Base-by-base conservation (phyloP, 2,888 invertebrate genomes). In the Unio pictorum region DNA sequence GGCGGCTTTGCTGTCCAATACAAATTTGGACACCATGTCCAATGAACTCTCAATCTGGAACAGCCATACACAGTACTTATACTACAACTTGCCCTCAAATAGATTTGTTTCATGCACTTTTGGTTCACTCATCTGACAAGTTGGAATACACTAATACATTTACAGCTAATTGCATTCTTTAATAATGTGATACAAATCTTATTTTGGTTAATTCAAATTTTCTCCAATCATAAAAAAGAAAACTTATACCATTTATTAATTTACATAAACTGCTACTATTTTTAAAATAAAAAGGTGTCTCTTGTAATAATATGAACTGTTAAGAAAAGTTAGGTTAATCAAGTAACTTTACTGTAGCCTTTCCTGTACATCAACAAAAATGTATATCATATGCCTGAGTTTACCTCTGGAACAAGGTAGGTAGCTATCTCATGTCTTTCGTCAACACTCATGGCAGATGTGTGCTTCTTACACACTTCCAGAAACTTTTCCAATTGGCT, bases 401-500 rank as follows among this genome's bases (percentile, higher is more conserved):
- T 85, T 89, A 93, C 93, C 91, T 94, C 93, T 80, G 94, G 93
- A 84, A 93, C 93, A 81, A 94, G 91, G 89, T 93, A 93, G 60
- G 92, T 91, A 54, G 93, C 93, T 73, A 94, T 91, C 81, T 93
- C 93, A 73, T 92, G 91, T 79, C 93, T 90, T 83, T 93, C 93
- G 23, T 91, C 90, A 23, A 91, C 90, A 60, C 91, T 91, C 85
- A 94, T 91, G 61, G 92, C 91, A 68, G 92, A 91, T 80, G 93
- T 92, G 60, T 93, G 93, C 66, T 91, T 91, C 79, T 93, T 92
- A 62, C 93, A 91, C 65, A 92, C 93, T 75, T 93, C 92, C 63
- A 93, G 85, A 72, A 94, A 91, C 78, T 92, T 92, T 71, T 93
- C 92, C 69, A 93, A 88, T 85, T 93, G 93, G 65, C 92, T 92